Conservation (phyloP, 37 sponge, comb jelly and placozoan species). For the Crambe crambe region DNA sequence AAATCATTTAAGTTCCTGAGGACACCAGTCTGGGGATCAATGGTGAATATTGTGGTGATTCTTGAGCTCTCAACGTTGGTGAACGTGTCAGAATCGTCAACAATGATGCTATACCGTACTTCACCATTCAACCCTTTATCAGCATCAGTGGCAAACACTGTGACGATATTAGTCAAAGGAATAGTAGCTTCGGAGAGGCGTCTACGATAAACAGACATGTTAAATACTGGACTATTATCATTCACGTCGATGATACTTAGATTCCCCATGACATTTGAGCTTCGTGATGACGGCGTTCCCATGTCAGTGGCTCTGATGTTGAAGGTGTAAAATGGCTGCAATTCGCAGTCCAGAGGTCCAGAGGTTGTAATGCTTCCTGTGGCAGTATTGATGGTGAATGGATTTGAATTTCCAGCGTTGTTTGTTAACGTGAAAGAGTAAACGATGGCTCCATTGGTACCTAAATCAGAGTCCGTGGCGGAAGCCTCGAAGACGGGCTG, state of each 20-base stretch:
- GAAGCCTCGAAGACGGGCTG: conserved; percentile 12
- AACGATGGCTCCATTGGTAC: conserved; percentile 17
- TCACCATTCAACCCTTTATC: conserved; percentile 61
- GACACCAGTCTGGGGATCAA: conserved; percentile 19
- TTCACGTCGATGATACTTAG: conserved; percentile 61
- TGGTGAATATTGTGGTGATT: background rate
- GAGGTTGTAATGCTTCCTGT: conserved; percentile 30
- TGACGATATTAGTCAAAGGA: background rate
- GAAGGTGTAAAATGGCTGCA: conserved; percentile 8
- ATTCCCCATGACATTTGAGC: conserved; percentile 5
- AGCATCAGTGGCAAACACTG: conserved; percentile 35
- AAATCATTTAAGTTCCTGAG: conserved; percentile 13
- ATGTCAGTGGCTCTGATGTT: conserved; percentile 43
- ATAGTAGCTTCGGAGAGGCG: conserved; percentile 9
- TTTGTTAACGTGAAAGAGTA: conserved; percentile 6
- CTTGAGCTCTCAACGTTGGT: background rate
- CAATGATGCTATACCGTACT: conserved; percentile 35
- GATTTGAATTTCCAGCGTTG: background rate
- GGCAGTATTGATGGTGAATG: conserved; percentile 16
- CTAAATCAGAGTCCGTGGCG: conserved; percentile 46
- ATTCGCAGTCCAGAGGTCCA: conserved; percentile 38
- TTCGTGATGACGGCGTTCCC: conserved; percentile 31
- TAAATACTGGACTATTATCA: conserved; percentile 72
- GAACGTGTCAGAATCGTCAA: background rate
- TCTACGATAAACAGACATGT: background rate